Percentiles rank a stretch among this genome's conserved stretches.
Conservation (phyloP, 2,888 invertebrate species). For the Mimachlamys varia region DNA sequence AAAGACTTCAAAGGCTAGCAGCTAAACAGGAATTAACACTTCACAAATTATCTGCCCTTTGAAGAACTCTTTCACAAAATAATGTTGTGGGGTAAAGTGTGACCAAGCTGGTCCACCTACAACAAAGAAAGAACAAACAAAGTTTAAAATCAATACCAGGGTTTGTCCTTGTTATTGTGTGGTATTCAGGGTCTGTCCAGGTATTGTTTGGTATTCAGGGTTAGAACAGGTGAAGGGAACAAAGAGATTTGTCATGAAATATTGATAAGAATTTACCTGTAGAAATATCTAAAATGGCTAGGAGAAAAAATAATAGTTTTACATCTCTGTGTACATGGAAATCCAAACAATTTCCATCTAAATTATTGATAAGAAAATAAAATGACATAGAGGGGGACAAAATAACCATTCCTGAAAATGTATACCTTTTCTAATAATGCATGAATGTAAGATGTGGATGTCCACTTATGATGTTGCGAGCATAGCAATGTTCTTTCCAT, state of each 20-base stretch:
- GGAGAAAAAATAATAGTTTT: too few relatives aligned
- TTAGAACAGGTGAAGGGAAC: background rate
- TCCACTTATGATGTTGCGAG: too few relatives aligned
- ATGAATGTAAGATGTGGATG: too few relatives aligned
- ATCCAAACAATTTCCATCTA: too few relatives aligned
- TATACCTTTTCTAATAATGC: too few relatives aligned
- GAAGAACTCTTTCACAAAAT: background rate
- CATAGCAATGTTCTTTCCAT: too few relatives aligned
- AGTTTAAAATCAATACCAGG: background rate
- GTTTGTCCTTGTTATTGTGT: background rate
- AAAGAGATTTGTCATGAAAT: background rate
- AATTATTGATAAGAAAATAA: too few relatives aligned
- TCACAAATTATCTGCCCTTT: conserved; percentile 12
- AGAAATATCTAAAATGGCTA: background rate
- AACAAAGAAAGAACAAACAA: background rate
- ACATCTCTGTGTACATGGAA: too few relatives aligned
- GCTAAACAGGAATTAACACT: background rate
- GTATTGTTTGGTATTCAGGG: background rate
- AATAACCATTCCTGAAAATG: too few relatives aligned
- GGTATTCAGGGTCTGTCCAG: background rate
- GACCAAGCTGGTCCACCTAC: background rate
- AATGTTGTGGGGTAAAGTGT: background rate
- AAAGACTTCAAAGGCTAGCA: background rate
- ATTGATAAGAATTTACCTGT: background rate
- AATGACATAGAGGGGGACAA: too few relatives aligned